These are phyloP conservation scores for Cepphus grylle DNA, from an alignment of 2,113 vertebrate species.

Conservation along the genomic window DNA sequence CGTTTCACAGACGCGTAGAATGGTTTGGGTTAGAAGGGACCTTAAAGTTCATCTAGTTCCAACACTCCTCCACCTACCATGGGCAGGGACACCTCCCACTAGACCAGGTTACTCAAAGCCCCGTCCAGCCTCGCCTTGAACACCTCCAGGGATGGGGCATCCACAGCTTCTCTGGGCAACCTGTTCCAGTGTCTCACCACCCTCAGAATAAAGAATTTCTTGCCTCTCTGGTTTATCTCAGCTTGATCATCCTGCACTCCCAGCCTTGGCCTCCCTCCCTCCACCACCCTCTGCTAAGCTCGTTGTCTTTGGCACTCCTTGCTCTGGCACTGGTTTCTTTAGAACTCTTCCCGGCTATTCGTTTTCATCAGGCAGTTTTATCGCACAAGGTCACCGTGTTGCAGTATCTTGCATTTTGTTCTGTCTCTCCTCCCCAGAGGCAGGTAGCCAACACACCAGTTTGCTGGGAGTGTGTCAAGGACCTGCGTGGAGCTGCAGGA, in stretches of 20 bases:
- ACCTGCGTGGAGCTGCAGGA: neutral
- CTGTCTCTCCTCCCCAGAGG: neutral
- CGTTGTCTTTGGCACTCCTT: neutral
- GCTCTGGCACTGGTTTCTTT: neutral
- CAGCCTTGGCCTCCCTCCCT: neutral
- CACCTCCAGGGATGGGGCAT: neutral
- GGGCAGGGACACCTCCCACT: neutral
- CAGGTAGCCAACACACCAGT: neutral
- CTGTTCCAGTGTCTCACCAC: neutral
- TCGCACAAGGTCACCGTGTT: neutral
- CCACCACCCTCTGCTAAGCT: neutral
- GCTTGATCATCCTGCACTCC: fast-evolving
- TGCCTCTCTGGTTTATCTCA: neutral
- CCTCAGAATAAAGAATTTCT: neutral
- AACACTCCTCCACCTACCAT: neutral
- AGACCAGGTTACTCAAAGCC: neutral
- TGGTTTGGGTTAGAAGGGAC: neutral
- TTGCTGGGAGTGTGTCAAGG: neutral
- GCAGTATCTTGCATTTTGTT: neutral
- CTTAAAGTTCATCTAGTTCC: neutral
- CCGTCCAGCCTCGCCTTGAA: neutral
- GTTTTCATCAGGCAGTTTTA: neutral
- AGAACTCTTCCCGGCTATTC: neutral
- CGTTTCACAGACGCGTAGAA: neutral
- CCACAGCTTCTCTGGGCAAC: neutral